A percentile compares a stretch with the other conserved stretches of the same genome.
These are phyloP conservation scores for Luperina nickerlii DNA, from an alignment of 2,888 invertebrate genomes.

Conservation along the genomic window DNA sequence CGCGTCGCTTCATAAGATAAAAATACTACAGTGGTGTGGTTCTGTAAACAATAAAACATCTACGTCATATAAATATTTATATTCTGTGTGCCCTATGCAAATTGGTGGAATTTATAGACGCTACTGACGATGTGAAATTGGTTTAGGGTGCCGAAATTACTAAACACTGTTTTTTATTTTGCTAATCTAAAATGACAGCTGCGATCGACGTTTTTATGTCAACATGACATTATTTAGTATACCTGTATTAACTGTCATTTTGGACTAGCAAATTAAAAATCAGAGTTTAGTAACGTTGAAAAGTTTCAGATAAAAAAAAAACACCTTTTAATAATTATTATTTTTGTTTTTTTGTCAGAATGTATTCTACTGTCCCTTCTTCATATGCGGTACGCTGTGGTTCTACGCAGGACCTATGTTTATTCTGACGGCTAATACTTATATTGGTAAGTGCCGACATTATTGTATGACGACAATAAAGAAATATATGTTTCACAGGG, in stretches of 20 bases:
- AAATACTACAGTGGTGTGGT: background rate
- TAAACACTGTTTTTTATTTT: no score
- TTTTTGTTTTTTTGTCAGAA: constrained; percentile 82
- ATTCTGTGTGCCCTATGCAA: background rate
- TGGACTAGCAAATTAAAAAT: background rate
- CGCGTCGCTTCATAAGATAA: background rate
- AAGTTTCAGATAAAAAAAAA: background rate
- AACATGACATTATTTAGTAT: no score
- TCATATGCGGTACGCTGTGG: constrained; percentile 95
- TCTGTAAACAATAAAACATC: background rate
- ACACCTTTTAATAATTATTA: background rate
- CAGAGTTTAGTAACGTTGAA: no score
- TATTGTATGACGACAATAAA: background rate
- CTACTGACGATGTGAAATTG: background rate
- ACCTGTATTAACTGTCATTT: no score
- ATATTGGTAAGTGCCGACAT: constrained; percentile 89
- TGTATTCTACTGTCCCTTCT: constrained; percentile 95
- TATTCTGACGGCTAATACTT: constrained; percentile 94
- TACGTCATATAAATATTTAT: background rate
- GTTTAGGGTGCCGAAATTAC: background rate
- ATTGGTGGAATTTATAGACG: background rate
- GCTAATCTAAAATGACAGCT: no score
- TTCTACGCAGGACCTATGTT: constrained; percentile 95
- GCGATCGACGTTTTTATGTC: no score
- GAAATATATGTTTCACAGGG: background rate